A percentile compares a stretch with the other conserved stretches of the same genome.
phyloP scores from a whole-genome alignment of 1,140 invertebrate genomes.

The Archegozetes longisetosus region DNA sequence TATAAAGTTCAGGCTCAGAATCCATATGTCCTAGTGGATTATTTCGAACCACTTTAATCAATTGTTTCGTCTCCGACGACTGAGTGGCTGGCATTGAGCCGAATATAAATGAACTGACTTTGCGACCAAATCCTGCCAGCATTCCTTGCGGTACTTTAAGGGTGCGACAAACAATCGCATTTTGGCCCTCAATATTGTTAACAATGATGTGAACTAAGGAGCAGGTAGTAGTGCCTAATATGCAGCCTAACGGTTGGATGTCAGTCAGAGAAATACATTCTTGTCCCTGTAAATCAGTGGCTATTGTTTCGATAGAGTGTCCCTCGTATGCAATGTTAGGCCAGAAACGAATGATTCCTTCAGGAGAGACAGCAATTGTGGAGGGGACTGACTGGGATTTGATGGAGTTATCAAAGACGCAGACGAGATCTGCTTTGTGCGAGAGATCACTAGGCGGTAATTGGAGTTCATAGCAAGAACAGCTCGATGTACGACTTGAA shows the following conservation, averaged over 20 bases:
- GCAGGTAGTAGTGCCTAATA: conserved; percentile 78
- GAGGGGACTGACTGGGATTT: conserved; percentile 51
- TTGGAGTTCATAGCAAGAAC: conserved; percentile 55
- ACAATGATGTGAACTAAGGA: conserved; percentile 52
- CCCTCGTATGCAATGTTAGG: conserved; percentile 70
- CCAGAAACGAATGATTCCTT: conserved; percentile 82
- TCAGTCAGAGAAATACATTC: conserved; percentile 56
- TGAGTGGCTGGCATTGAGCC: conserved; percentile 44
- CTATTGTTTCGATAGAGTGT: conserved; percentile 50
- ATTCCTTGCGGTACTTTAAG: conserved; percentile 63
- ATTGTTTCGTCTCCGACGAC: conserved; percentile 51
- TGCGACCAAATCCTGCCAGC: conserved; percentile 65
- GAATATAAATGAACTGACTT: conserved; percentile 72
- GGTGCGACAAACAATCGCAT: conserved; percentile 45
- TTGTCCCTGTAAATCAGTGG: conserved; percentile 55
- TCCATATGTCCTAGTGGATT: conserved; percentile 27
- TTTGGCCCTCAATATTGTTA: conserved; percentile 40
- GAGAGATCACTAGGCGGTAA: conserved; percentile 78
- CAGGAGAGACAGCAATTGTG: conserved; percentile 80
- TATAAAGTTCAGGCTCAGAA: conserved; percentile 26
- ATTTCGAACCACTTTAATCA: conserved; percentile 35
- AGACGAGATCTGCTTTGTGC: conserved; percentile 73
- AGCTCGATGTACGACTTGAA: conserved; percentile 22
- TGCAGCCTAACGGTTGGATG: conserved; percentile 47
- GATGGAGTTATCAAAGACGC: conserved; percentile 31